Evolutionary conservation across 2,888 invertebrate genomes (phyloP).

Genomic region (Drosophila eohydei): DNA sequence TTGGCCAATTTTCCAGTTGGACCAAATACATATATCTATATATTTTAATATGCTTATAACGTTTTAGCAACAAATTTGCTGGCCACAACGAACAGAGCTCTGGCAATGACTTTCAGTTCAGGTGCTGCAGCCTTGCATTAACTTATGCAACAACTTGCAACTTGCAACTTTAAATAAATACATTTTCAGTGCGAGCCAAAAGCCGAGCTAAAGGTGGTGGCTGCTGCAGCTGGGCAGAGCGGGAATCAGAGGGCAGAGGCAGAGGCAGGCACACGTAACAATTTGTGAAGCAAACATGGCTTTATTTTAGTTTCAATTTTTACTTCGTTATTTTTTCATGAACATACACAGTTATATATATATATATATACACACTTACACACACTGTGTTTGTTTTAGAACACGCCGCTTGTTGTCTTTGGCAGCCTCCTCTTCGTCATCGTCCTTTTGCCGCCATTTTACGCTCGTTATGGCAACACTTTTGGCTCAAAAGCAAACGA

Average conservation of each 20-base stretch:
- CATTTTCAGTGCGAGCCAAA: conserved; percentile 49
- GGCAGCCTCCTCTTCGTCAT: conserved; percentile 38
- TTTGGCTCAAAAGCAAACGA: conserved; percentile 78
- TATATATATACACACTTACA: conserved; percentile 16
- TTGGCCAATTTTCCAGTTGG: conserved; percentile 25
- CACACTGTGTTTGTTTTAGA: conserved; percentile 73
- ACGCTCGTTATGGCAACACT: conserved; percentile 81
- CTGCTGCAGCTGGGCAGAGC: conserved; percentile 9
- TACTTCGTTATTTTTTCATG: conserved; percentile 77
- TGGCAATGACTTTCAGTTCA: conserved; percentile 48
- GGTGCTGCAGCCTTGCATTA: conserved; percentile 46
- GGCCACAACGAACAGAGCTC: conserved; percentile 23
- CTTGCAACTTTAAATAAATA: conserved; percentile 78
- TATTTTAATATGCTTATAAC: conserved; percentile 61
- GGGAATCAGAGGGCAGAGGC: background rate
- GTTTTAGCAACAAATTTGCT: conserved; percentile 48
- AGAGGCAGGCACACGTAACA: conserved; percentile 61
- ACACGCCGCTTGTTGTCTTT: conserved; percentile 68
- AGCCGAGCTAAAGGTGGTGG: conserved; percentile 16
- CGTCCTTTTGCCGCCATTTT: conserved; percentile 77
- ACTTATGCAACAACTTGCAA: conserved; percentile 66
- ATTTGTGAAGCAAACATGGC: conserved; percentile 79
- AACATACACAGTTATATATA: conserved; percentile 10
- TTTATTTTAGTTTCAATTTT: conserved; percentile 81
- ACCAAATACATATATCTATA: conserved; percentile 16